phyloP scores from a whole-genome alignment of 2,113 vertebrate species.

The Peromyscus leucopus region DNA sequence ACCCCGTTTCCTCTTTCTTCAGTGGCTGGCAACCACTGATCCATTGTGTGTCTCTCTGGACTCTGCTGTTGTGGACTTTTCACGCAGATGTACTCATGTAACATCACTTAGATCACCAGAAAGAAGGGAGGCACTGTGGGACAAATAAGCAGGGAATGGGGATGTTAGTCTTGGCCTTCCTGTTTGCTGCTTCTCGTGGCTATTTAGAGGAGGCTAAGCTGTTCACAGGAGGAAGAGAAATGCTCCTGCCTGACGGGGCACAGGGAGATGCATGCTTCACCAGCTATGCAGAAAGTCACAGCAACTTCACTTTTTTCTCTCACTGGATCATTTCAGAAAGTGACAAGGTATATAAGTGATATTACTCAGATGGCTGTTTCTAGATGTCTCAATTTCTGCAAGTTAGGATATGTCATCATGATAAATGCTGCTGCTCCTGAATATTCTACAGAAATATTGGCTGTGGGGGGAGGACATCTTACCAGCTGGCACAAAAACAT shows the following conservation, averaged over 20 bases:
- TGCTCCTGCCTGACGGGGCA: neutral
- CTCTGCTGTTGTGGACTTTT: neutral
- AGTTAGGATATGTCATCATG: constrained; percentile 68
- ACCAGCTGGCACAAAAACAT: neutral
- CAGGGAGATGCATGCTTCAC: neutral
- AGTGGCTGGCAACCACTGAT: neutral
- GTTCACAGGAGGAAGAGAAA: neutral
- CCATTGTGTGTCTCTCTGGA: neutral
- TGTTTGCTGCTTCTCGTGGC: constrained; percentile 17
- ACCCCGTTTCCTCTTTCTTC: neutral
- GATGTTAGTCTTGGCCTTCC: neutral
- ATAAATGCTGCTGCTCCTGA: constrained; percentile 68
- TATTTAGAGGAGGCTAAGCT: neutral
- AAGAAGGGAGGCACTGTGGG: neutral
- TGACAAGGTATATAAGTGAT: constrained; percentile 71
- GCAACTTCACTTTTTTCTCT: constrained; percentile 67
- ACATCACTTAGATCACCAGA: neutral
- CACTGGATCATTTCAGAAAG: constrained; percentile 65
- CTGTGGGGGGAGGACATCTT: constrained; percentile 17
- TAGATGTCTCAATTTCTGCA: constrained; percentile 78
- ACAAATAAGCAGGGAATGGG: constrained; percentile 17
- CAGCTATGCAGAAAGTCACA: neutral
- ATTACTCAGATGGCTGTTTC: constrained; percentile 74
- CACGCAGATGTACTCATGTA: neutral
- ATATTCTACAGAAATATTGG: constrained; percentile 53